These are phyloP conservation scores for Manis pentadactyla DNA, from an alignment of 2,797 vertebrate genomes.

Conservation along the genomic window DNA sequence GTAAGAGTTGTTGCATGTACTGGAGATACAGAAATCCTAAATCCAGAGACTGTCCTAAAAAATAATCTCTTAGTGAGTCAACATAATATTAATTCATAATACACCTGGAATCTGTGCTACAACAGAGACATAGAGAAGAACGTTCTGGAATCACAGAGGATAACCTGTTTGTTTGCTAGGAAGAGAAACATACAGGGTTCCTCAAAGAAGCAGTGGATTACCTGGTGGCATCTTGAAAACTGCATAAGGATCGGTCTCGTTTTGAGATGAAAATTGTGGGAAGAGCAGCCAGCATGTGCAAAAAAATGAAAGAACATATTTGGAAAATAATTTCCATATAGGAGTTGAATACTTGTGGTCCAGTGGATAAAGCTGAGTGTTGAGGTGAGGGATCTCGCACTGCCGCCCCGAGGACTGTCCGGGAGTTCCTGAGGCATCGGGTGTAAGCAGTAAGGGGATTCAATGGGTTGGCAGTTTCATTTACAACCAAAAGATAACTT, in stretches of 20 bases:
- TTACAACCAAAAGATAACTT: constrained; percentile 24
- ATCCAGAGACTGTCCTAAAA: not conserved
- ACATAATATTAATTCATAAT: not conserved
- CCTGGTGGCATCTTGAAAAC: not conserved
- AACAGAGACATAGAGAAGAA: not conserved
- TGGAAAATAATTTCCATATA: constrained; percentile 1
- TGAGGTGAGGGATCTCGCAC: not conserved
- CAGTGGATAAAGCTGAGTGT: not conserved
- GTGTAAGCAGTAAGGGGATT: not conserved
- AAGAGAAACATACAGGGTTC: not conserved
- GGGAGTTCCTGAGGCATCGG: not conserved
- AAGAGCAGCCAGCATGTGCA: not conserved
- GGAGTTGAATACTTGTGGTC: not conserved
- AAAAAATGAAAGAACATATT: not conserved
- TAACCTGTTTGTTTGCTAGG: not conserved
- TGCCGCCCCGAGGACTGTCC: not conserved
- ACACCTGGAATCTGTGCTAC: not conserved
- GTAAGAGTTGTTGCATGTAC: constrained; percentile 13
- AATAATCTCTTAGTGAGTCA: not conserved
- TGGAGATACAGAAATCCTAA: not conserved
- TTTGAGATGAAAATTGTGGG: constrained; percentile 29
- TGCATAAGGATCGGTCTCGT: not conserved
- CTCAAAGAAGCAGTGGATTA: not conserved
- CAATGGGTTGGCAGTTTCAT: not conserved
- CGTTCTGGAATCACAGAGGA: not conserved